A percentile compares a stretch with the other conserved stretches of the same genome.
Conservation (phyloP, 2,888 invertebrate species). For the Mesoligia furuncula region DNA sequence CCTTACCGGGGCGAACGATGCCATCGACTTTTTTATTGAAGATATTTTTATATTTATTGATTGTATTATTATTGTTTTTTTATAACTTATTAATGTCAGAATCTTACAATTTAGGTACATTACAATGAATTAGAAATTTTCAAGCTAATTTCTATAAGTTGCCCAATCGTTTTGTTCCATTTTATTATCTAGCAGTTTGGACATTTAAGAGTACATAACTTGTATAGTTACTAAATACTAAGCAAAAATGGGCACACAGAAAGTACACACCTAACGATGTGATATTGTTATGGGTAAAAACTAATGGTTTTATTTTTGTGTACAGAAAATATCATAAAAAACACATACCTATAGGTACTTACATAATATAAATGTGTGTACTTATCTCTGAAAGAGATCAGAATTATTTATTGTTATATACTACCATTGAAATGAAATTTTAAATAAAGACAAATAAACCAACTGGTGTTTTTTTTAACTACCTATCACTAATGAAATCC, state of each 20-base stretch:
- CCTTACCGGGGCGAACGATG: slow-evolving; percentile 89
- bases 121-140: slow-evolving; percentile 43
- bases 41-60: slow-evolving; percentile 76
- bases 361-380: slow-evolving; percentile 80
- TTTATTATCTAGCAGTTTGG: slow-evolving; percentile 50
- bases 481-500: neutral
- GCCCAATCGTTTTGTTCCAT: slow-evolving; percentile 57
- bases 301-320: slow-evolving; percentile 87
- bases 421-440: slow-evolving; percentile 86
- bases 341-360: slow-evolving; percentile 75
- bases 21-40: slow-evolving; percentile 72
- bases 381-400: slow-evolving; percentile 86
- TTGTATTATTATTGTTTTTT: slow-evolving; percentile 59
- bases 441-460: slow-evolving; percentile 86
- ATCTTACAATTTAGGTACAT: slow-evolving; percentile 48
- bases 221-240: slow-evolving; percentile 72
- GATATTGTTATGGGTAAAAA: slow-evolving; percentile 87
- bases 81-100: slow-evolving; percentile 59
- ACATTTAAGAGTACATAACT: slow-evolving; percentile 64
- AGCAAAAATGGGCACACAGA: slow-evolving; percentile 84
- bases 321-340: slow-evolving; percentile 80
- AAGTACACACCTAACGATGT: slow-evolving; percentile 87
- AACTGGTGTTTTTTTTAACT: slow-evolving; percentile 61
- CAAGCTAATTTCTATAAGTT: slow-evolving; percentile 54
- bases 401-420: slow-evolving; percentile 89